These are phyloP conservation scores for Papilio polytes DNA, from an alignment of 1,140 invertebrate species.

Conservation along the genomic window DNA sequence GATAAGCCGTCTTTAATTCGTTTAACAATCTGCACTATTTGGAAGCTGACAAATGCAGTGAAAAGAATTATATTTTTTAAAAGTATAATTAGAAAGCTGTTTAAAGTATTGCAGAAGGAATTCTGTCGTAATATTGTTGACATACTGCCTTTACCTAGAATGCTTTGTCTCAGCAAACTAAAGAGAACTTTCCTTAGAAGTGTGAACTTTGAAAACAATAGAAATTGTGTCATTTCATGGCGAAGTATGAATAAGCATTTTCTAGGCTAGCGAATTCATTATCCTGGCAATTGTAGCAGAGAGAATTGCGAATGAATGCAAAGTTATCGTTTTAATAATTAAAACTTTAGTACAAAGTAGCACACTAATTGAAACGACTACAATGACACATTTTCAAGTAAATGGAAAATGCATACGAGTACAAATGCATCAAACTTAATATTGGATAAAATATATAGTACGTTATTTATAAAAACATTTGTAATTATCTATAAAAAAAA, in stretches of 20 bases:
- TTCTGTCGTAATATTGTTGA: conserved; percentile 11
- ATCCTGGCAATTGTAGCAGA: conserved; percentile 14
- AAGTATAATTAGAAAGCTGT: not conserved
- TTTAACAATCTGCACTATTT: no score
- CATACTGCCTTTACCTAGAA: conserved; percentile 21
- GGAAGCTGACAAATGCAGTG: no score
- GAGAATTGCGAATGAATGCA: conserved; percentile 9
- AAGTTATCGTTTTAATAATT: conserved; percentile 19
- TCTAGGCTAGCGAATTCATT: conserved; percentile 38
- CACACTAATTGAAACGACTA: not conserved
- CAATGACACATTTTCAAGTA: not conserved
- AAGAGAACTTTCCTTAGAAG: conserved; percentile 27
- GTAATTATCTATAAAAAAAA: no score
- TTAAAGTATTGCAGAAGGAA: not conserved
- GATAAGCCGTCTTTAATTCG: no score
- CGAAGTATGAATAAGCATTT: conserved; percentile 36
- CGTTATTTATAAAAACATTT: no score
- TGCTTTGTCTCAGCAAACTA: conserved; percentile 1
- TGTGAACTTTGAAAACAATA: conserved; percentile 38
- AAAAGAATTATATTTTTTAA: not conserved
- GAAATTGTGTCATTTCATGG: conserved; percentile 39
- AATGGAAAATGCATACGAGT: no score
- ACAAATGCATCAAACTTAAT: not conserved
- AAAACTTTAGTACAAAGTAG: not conserved
- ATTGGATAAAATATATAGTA: not conserved